These are phyloP conservation scores for Cryptoleucopteryx plumbea DNA, from an alignment of 2,113 vertebrate genomes.

Conservation along the genomic window DNA sequence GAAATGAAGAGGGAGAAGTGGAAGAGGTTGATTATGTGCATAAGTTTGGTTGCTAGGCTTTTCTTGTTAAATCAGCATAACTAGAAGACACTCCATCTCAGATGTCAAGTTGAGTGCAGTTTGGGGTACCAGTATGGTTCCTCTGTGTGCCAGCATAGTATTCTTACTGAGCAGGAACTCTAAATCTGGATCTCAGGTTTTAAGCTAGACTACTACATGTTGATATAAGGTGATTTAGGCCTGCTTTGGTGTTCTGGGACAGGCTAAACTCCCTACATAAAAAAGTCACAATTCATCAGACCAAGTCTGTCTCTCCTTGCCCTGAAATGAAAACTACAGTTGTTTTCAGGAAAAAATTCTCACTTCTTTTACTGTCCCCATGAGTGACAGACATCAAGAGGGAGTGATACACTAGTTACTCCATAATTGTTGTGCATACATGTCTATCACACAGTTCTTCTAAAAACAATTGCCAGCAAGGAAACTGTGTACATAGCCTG, in stretches of 20 bases:
- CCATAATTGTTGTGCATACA: background rate
- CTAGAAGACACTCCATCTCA: background rate
- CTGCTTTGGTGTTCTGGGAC: background rate
- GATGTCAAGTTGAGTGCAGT: background rate
- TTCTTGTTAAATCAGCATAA: background rate
- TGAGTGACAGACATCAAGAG: background rate
- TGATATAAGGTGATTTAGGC: background rate
- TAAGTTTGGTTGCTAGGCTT: background rate
- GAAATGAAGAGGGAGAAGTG: background rate
- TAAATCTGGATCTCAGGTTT: background rate
- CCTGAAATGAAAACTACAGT: background rate
- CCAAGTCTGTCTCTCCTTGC: background rate
- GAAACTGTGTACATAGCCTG: fast-evolving
- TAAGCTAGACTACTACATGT: background rate
- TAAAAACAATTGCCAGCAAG: background rate
- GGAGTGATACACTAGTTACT: background rate
- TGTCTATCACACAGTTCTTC: background rate
- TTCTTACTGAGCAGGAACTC: background rate
- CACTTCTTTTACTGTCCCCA: background rate
- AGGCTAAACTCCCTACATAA: background rate
- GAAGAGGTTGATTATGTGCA: background rate
- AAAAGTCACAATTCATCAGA: background rate
- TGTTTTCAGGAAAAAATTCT: background rate
- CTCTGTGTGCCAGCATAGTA: background rate
- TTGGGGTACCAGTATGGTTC: background rate